Evolutionary conservation across 2,888 invertebrate genomes (phyloP), one percentile per base, ranked within the genome.

Genomic region (Orthonevra nobilis): DNA sequence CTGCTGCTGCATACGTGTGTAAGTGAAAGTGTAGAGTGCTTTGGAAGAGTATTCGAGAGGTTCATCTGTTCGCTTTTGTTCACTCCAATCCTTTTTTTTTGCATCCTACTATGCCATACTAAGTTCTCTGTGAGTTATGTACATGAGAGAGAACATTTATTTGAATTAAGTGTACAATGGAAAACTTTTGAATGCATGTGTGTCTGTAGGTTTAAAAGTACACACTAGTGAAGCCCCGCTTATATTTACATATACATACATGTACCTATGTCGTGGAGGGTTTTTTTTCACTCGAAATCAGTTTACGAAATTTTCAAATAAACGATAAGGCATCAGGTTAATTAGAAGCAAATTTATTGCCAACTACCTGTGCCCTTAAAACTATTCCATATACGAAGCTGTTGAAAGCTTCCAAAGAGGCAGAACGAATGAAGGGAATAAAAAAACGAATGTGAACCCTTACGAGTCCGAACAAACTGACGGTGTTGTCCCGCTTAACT

Each of bases 101-200:
- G 14, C 10, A 52, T 14, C 4, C 20, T 30, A 6, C 40, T 42
- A 10, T 32, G 38, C 23, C n/a, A 36, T 30, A 28, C 50, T 32
- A 54, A 44, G 26, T 7, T 17, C 61, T 42, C 56, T 32, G 34
- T 58, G 34, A 77, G 44, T 44, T 77, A 26, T 77, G 50, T 66
- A 42, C 58, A 66, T 30, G 23, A 7, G 28, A 42, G 34, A 23
- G 50, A 68, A 61, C 66, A 79, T 73, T 68, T 68, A 68, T 79
- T 79, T 68, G 73, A 66, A 79, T 79, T 66, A 79, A 72, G 54
- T 66, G 60, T 44, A 72, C 77, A 79, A 54, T 42, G 66, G 54
- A 48, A 73, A 73, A 72, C 34, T 64, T 77, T 72, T 66, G 26
- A 34, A 46, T 63, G 40, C 20, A 56, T 15, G 26, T 54, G 46